phyloP scores from a whole-genome alignment of 2,113 vertebrate species.

The Daubentonia madagascariensis region DNA sequence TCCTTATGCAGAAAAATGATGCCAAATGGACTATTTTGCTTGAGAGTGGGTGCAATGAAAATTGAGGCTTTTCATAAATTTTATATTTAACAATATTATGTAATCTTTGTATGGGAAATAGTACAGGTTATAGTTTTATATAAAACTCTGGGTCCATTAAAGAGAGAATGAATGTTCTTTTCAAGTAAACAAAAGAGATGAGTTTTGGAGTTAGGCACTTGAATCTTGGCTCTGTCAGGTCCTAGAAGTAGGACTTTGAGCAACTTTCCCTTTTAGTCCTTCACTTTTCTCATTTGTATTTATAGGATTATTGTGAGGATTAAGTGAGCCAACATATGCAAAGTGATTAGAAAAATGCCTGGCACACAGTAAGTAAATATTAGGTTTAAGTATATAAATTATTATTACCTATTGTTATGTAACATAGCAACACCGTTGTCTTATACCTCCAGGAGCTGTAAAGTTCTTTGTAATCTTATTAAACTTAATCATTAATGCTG shows the following conservation, averaged over 20 bases:
- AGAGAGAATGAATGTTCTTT: not conserved
- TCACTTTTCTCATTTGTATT: not conserved
- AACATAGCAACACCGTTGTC: not conserved
- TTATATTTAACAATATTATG: not conserved
- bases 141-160: not conserved
- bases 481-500: not conserved
- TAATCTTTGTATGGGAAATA: not conserved
- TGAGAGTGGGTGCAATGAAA: not conserved
- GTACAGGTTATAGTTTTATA: not conserved
- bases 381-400: not conserved
- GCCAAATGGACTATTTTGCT: not conserved
- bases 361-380: not conserved
- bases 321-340: not conserved
- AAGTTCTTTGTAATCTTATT: not conserved
- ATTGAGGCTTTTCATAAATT: not conserved
- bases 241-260: not conserved
- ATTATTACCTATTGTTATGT: not conserved
- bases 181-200: not conserved
- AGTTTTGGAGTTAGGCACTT: not conserved
- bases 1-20: not conserved
- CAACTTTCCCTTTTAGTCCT: not conserved
- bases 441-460: not conserved
- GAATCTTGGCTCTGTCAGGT: not conserved
- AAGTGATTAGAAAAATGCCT: constrained; percentile 5
- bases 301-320: not conserved